phyloP scores from a whole-genome alignment of 92 coral and sea anemone species.

The Umimayanthus chanpuru region DNA sequence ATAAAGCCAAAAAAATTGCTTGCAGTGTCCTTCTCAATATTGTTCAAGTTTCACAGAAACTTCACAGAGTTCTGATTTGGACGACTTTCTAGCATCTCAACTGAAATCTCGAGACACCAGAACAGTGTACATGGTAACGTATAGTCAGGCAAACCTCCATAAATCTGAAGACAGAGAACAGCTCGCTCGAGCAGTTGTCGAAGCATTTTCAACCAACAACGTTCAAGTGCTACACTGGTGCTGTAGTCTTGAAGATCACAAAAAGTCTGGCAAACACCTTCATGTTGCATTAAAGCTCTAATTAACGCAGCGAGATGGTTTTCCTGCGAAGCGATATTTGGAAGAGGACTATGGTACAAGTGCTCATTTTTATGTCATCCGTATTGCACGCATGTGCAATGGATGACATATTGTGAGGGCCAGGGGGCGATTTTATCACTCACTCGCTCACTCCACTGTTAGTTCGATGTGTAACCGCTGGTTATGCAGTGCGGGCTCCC shows the following conservation, averaged over 20 bases:
- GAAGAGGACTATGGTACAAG: conserved; percentile 38
- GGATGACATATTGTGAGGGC: too few relatives aligned
- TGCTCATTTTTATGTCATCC: conserved; percentile 55
- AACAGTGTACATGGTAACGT: background rate
- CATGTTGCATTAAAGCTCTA: conserved; percentile 48
- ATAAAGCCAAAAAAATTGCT: background rate
- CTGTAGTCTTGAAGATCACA: background rate
- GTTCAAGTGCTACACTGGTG: conserved; percentile 37
- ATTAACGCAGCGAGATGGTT: conserved; percentile 14
- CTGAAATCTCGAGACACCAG: conserved; percentile 10
- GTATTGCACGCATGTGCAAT: too few relatives aligned
- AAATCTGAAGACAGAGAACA: conserved; percentile 26
- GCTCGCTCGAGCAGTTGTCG: conserved; percentile 5
- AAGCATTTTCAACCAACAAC: background rate
- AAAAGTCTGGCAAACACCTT: conserved; percentile 37
- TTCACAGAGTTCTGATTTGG: background rate
- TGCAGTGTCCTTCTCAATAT: conserved; percentile 35
- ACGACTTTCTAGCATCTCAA: background rate
- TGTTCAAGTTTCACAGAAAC: background rate
- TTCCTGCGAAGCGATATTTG: conserved; percentile 46
- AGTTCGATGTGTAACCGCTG: too few relatives aligned
- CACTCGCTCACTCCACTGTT: too few relatives aligned
- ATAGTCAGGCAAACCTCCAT: conserved; percentile 28
- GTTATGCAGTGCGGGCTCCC: too few relatives aligned
- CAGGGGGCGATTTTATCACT: too few relatives aligned